Base-by-base conservation (phyloP, 2,888 invertebrate genomes). In the Thecophora atra region DNA sequence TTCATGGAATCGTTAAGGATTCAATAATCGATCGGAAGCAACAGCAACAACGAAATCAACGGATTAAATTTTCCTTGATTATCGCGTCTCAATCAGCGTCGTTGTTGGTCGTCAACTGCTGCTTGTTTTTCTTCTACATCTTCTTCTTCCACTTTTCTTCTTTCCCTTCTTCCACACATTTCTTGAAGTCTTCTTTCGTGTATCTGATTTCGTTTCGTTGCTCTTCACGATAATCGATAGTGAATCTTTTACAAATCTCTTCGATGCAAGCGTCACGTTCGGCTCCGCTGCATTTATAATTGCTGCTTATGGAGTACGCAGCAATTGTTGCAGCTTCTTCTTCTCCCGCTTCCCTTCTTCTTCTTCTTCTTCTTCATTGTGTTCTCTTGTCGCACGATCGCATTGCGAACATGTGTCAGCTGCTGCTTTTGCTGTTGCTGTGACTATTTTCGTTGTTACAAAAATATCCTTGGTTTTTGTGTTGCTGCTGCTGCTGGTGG, bases 271-370 rank as follows among this genome's bases (percentile, higher is more conserved):
- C 52, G 51, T 47, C 63, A 47, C 13, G 65, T 62, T 70, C 51
- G 78, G 81, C 81, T 77, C 79, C 81, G 81, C 77, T 82, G 81
- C 81, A 76, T 76, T 75, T 78, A 81, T 82, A 82, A 82, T 81
- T 82, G 81, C 81, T 81, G 79, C 80, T 80, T 80, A 82, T 80
- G 81, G 81, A 78, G 81, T 77, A 76, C 77, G 78, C 78, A 78
- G 77, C 75, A 76, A 73, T 54, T 76, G 73, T 73, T 74, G 17
- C 73, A 74, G 73, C 70, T 70, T 64, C 52, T 72, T 37, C 58
- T 73, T 70, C 52, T 71, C 65, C 60, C 72, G 54, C 73, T 72
- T 56, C 47, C 72, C 73, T 37, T 54, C 30, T 30, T 30, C 1
- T 13, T 56, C 54, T 21, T 74, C 70, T 73, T 74, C 21, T 75